Evolutionary conservation across 2,888 invertebrate species (phyloP), one percentile per base, ranked within the genome.

Genomic region (Hipparchia semele): DNA sequence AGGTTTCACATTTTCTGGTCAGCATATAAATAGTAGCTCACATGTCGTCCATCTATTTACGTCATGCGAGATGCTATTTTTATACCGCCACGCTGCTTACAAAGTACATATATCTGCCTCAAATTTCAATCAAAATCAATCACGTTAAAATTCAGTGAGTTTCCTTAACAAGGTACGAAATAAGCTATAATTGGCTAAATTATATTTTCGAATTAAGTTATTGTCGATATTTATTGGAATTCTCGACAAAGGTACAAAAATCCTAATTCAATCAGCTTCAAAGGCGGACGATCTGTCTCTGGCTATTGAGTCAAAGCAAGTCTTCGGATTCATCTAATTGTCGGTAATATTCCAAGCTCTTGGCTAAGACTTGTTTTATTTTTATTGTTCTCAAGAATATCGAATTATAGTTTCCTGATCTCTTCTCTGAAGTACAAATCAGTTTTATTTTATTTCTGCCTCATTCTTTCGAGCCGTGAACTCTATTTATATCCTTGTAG

Each of bases 251-350:
- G 53, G 53, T 53, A 53, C 53, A 65, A 65, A 65, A 65, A 65
- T 53, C 33, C 53, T 33, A 65, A 65, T 46, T 59, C 68, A 68
- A 68, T 60, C 46, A 68, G 49, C 51, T 51, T 59, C 33, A 68
- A 59, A 49, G 46, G 13, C 45, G 46, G 68, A 33, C 49, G 45
- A 68, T 68, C 68, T 68, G 13, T 68, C 59, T 60, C 49, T 12
- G 23, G 51, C 58, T 10, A 51, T 61, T 64, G 33, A 65, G 65
- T 53, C 65, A 53, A 65, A 65, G 65, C 51, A 60, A 68, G 68
- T 12, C 33, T 33, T 23, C 51, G 12, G 59, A 68, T 58, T 49
- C 68, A 68, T 49, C 68, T 68, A 59, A 68, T 68, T 56, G 45
- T 58, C 46, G 58, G 46, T 59, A 68, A 60, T 60, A 60, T 59